These are phyloP conservation scores for Venustoraphidia nigricollis DNA, from an alignment of 2,888 invertebrate genomes.

Conservation along the genomic window DNA sequence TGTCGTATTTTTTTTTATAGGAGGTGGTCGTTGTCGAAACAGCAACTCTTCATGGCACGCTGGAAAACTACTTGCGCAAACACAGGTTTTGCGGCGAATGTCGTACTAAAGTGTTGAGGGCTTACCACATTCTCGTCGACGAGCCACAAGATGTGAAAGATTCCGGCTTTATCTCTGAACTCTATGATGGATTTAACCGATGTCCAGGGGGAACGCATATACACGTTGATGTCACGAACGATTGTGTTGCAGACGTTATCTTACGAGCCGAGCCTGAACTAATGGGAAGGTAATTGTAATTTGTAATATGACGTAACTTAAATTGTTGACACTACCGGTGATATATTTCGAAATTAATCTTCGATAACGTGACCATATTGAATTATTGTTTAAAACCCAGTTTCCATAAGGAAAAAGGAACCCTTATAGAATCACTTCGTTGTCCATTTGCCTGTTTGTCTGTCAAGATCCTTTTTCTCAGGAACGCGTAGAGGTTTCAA, in stretches of 20 bases:
- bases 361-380: not conserved
- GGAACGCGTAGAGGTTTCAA: too few species aligned
- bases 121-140: conserved; percentile 75
- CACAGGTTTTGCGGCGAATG: conserved; percentile 91
- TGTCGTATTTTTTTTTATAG: too few species aligned
- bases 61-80: conserved; percentile 81
- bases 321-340: too few species aligned
- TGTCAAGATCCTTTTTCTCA: too few species aligned
- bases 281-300: conserved; percentile 48
- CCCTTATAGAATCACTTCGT: too few species aligned
- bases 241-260: conserved; percentile 77
- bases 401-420: too few species aligned
- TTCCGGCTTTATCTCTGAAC: conserved; percentile 73
- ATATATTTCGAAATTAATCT: conserved; percentile 5
- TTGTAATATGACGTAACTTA: not conserved
- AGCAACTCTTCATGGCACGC: conserved; percentile 65
- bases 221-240: conserved; percentile 75
- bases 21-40: conserved; percentile 81
- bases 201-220: conserved; percentile 53
- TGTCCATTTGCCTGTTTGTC: too few species aligned
- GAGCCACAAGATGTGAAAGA: conserved; percentile 72
- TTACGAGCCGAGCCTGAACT: conserved; percentile 84
- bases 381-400: too few species aligned
- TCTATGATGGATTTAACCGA: conserved; percentile 50
- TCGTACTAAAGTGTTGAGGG: conserved; percentile 73